Evolutionary conservation across 2,888 invertebrate genomes (phyloP).

Genomic region (Nemoura dubitans): DNA sequence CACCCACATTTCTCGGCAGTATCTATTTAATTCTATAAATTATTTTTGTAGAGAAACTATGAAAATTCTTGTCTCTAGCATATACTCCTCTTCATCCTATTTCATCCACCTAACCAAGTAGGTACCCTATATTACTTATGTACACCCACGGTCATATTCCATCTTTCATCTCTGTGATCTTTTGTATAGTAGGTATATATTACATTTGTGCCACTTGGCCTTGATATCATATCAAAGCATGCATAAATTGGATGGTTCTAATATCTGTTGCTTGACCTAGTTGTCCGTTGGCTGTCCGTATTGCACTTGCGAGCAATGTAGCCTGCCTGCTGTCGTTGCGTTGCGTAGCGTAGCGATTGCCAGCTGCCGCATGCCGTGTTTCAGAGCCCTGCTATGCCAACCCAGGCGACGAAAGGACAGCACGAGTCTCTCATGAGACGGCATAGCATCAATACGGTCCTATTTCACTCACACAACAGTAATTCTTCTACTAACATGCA

Average conservation of each 20-base stretch:
- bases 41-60: conserved; percentile 1
- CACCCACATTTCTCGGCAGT: no score
- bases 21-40: background rate
- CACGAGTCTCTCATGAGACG: conserved; percentile 49
- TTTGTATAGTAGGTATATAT: background rate
- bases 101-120: no score
- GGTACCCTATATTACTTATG: no score
- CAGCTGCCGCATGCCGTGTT: conserved; percentile 55
- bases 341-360: conserved; percentile 30
- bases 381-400: conserved; percentile 64
- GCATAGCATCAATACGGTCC: conserved; percentile 50
- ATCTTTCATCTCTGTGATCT: background rate
- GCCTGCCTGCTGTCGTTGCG: background rate
- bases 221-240: background rate
- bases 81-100: no score
- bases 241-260: background rate
- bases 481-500: conserved; percentile 46
- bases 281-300: background rate
- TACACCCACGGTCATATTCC: no score
- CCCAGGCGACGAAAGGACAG: conserved; percentile 47
- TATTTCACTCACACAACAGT: conserved; percentile 48
- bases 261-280: background rate
- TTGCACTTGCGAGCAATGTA: background rate
- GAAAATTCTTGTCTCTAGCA: no score
- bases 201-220: background rate